Conservation (phyloP, 2,888 invertebrate genomes). For the Pseudolycoriella hygida region DNA sequence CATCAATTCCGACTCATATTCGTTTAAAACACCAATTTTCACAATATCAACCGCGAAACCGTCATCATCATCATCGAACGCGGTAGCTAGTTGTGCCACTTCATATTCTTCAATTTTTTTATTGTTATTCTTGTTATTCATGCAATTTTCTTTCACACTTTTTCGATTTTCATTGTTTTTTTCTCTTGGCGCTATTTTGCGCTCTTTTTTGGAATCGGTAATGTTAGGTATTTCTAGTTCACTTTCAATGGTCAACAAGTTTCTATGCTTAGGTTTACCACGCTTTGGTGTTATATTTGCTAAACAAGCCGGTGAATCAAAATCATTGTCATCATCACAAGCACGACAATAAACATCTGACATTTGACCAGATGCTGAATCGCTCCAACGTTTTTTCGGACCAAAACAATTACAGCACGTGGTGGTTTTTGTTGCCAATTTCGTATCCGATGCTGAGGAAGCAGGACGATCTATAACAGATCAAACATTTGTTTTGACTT, state of each 20-base stretch:
- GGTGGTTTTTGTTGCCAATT: conserved; percentile 17
- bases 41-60: conserved; percentile 18
- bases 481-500: neutral
- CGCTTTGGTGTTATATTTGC: conserved; percentile 24
- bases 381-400: conserved; percentile 21
- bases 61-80: conserved; percentile 26
- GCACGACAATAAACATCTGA: conserved; percentile 40
- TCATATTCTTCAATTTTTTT: conserved; percentile 32
- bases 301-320: conserved; percentile 34
- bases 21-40: conserved; percentile 33
- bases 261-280: conserved; percentile 20
- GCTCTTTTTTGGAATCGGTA: conserved; percentile 7
- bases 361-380: conserved; percentile 29
- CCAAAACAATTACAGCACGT: conserved; percentile 29
- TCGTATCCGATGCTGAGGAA: conserved; percentile 30
- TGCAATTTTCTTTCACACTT: neutral
- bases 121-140: conserved; percentile 15
- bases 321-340: conserved; percentile 19
- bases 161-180: neutral
- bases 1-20: conserved; percentile 28
- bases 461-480: conserved; percentile 30
- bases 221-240: conserved; percentile 20
- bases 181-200: conserved; percentile 16
- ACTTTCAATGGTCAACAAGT: conserved; percentile 25
- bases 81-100: conserved; percentile 35